Evolutionary conservation across 2,888 invertebrate species (phyloP).

Genomic region (Conops quadrifasciatus): DNA sequence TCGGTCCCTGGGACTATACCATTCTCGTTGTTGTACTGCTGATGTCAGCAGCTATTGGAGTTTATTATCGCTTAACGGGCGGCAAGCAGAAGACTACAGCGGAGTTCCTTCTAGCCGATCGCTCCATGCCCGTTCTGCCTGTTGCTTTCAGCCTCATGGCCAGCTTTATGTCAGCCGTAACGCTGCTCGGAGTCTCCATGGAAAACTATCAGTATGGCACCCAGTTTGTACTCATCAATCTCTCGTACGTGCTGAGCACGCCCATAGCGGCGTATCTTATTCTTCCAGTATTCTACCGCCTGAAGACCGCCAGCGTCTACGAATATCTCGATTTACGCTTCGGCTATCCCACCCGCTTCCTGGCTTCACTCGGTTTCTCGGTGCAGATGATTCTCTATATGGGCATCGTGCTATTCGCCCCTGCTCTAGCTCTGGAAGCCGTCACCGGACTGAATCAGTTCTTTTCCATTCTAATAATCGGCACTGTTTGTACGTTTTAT

Average conservation of each 20-base stretch:
- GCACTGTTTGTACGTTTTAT: slow-evolving; percentile 84
- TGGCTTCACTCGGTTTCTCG: slow-evolving; percentile 85
- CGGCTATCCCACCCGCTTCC: slow-evolving; percentile 76
- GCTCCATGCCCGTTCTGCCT: slow-evolving; percentile 80
- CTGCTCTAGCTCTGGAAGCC: slow-evolving; percentile 87
- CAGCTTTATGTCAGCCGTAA: slow-evolving; percentile 93
- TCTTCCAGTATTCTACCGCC: slow-evolving; percentile 84
- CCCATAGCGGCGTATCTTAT: slow-evolving; percentile 81
- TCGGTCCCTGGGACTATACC: slow-evolving; percentile 78
- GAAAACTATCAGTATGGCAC: slow-evolving; percentile 88
- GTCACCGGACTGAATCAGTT: slow-evolving; percentile 81
- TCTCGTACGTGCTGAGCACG: slow-evolving; percentile 79
- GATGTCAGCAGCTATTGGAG: slow-evolving; percentile 79
- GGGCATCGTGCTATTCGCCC: slow-evolving; percentile 93
- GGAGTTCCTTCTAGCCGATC: slow-evolving; percentile 86
- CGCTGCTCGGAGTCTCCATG: slow-evolving; percentile 86
- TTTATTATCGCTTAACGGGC: slow-evolving; percentile 86
- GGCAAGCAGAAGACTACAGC: slow-evolving; percentile 85
- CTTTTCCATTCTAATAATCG: slow-evolving; percentile 73
- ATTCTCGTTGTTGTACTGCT: slow-evolving; percentile 77
- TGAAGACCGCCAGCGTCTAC: slow-evolving; percentile 87
- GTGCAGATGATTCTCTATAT: slow-evolving; percentile 90
- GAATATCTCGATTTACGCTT: slow-evolving; percentile 93
- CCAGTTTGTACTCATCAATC: slow-evolving; percentile 79
- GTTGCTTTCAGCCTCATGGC: slow-evolving; percentile 91